Conservation (phyloP, 2,113 vertebrate species). For the Dasyornis broadbenti region DNA sequence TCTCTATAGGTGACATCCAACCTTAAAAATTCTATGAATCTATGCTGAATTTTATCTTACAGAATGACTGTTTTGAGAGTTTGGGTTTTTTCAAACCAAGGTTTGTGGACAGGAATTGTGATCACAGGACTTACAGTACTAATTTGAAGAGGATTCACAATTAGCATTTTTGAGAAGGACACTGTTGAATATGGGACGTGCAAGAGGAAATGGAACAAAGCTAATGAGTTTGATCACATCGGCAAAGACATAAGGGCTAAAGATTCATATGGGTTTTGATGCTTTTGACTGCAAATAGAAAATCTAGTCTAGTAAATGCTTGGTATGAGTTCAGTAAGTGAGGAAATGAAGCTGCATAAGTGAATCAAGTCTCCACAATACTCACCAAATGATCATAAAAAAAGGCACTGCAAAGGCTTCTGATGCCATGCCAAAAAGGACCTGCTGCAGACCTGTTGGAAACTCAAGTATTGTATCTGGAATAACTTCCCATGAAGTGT, state of each 20-base stretch:
- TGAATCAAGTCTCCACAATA: not conserved
- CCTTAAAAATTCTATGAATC: not conserved
- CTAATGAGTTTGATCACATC: not conserved
- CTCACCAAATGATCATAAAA: slow-evolving; percentile 89
- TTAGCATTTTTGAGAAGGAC: not conserved
- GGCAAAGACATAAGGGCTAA: not conserved
- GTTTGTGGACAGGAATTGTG: not conserved
- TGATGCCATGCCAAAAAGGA: slow-evolving; percentile 78
- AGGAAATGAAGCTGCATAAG: not conserved
- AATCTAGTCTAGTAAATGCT: not conserved
- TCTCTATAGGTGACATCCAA: not conserved
- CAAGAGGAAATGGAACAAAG: not conserved
- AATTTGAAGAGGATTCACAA: not conserved
- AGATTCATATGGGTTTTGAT: not conserved
- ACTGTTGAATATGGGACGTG: not conserved
- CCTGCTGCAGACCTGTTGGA: slow-evolving; percentile 47
- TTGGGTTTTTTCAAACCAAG: not conserved
- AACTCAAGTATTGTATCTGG: slow-evolving; percentile 67
- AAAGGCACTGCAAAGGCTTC: slow-evolving; percentile 90
- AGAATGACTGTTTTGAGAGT: not conserved
- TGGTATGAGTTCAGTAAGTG: not conserved
- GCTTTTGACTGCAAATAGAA: not conserved
- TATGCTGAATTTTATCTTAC: not conserved
- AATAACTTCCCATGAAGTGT: slow-evolving; percentile 83
- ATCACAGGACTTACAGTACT: not conserved